These are phyloP conservation scores for Gavialis gangeticus DNA, from an alignment of 2,113 vertebrate species.

Conservation along the genomic window DNA sequence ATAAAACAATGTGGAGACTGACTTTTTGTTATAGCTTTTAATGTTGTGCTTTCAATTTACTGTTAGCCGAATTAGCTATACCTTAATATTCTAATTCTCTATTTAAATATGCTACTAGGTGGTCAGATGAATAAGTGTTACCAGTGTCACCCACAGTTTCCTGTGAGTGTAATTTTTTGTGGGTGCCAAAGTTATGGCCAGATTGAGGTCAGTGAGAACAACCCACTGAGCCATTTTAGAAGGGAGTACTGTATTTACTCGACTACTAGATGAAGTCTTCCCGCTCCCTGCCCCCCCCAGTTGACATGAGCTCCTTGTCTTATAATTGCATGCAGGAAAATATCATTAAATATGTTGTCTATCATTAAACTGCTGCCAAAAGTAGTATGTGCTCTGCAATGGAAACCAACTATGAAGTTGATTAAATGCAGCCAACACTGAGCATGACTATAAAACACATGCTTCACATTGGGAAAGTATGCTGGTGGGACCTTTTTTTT, in stretches of 20 bases:
- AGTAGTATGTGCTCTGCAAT: no score
- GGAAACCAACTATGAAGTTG: no score
- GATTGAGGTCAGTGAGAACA: background rate
- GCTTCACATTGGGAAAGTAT: no score
- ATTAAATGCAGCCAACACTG: no score
- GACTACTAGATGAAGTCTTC: no score
- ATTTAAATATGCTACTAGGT: background rate
- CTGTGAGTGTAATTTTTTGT: background rate
- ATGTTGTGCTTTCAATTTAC: background rate
- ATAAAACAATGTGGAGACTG: background rate
- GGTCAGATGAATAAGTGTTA: background rate
- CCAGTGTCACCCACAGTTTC: background rate
- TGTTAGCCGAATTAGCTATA: background rate
- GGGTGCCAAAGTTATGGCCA: background rate
- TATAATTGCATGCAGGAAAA: no score
- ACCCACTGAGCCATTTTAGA: background rate
- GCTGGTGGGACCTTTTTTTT: no score
- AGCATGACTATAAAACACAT: no score
- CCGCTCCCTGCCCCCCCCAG: no score
- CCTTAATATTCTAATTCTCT: background rate
- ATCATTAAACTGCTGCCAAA: no score
- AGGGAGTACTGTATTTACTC: background rate
- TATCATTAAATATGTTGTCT: no score
- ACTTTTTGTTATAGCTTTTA: conserved; percentile 22
- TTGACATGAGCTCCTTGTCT: no score